Evolutionary conservation across 1,140 invertebrate genomes (phyloP).

Genomic region (Macrobrachium rosenbergii): DNA sequence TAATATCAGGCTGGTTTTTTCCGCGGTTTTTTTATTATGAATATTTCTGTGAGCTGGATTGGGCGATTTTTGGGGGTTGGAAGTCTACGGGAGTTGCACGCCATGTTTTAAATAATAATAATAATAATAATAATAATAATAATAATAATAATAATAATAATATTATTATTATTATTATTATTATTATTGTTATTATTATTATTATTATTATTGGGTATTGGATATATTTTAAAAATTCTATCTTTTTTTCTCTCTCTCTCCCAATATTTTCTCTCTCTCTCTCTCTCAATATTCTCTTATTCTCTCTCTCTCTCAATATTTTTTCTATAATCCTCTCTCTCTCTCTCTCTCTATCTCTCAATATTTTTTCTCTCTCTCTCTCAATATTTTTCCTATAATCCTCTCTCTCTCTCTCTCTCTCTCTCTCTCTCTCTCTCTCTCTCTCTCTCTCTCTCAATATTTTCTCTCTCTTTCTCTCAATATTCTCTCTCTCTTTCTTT

Average conservation of each 20-base stretch:
- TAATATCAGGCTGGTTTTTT: no score
- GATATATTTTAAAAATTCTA: no score
- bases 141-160: neutral
- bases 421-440: neutral
- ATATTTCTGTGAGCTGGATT: no score
- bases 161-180: neutral
- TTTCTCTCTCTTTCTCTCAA: neutral
- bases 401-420: neutral
- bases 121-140: neutral
- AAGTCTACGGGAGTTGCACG: no score
- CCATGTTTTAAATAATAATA: no score
- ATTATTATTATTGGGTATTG: no score
- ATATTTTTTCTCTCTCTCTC: neutral
- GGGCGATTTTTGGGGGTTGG: no score
- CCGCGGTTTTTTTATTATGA: no score
- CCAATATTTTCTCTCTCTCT: neutral
- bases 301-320: neutral
- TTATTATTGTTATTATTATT: no score
- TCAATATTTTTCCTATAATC: neutral
- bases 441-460: neutral
- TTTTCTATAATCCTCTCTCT: neutral
- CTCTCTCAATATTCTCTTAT: no score
- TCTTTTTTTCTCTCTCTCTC: neutral
- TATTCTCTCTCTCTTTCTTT: no score
- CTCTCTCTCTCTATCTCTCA: neutral